Percentiles rank a stretch among this genome's conserved stretches.
phyloP scores from a whole-genome alignment of 2,113 vertebrate genomes.

The Deroptyus accipitrinus region DNA sequence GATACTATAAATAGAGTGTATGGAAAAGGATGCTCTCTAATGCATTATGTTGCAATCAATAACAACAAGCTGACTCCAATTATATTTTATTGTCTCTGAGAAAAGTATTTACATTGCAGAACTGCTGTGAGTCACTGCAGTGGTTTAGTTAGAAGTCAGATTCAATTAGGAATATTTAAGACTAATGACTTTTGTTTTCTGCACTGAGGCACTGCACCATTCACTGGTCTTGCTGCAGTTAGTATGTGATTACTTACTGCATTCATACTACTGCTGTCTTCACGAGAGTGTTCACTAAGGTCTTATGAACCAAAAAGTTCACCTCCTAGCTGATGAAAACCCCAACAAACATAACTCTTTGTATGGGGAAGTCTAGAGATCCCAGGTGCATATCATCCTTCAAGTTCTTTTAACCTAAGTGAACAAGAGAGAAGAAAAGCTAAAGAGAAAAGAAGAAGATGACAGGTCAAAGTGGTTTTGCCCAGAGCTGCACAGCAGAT shows the following conservation, averaged over 20 bases:
- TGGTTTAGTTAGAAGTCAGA: background rate
- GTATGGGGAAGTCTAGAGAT: background rate
- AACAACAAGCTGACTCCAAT: slow-evolving; percentile 10
- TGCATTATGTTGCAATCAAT: slow-evolving; percentile 32
- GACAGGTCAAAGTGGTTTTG: background rate
- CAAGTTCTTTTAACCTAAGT: background rate
- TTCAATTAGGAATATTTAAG: background rate
- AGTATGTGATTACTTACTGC: background rate
- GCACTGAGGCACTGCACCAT: background rate
- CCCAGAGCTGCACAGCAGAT: background rate
- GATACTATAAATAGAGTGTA: slow-evolving; percentile 35
- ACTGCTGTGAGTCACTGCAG: background rate
- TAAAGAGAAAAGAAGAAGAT: background rate
- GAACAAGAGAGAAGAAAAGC: background rate
- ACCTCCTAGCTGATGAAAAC: background rate
- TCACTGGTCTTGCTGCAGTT: background rate
- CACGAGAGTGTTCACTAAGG: background rate
- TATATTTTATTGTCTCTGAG: slow-evolving; percentile 25
- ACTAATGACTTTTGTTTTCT: background rate
- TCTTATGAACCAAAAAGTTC: background rate
- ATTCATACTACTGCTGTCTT: background rate
- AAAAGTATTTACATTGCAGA: slow-evolving; percentile 7
- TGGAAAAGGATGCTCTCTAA: background rate
- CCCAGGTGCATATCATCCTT: background rate
- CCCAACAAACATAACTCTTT: background rate